phyloP scores from a whole-genome alignment of 2,888 invertebrate genomes.

The Lepidonotus clava region DNA sequence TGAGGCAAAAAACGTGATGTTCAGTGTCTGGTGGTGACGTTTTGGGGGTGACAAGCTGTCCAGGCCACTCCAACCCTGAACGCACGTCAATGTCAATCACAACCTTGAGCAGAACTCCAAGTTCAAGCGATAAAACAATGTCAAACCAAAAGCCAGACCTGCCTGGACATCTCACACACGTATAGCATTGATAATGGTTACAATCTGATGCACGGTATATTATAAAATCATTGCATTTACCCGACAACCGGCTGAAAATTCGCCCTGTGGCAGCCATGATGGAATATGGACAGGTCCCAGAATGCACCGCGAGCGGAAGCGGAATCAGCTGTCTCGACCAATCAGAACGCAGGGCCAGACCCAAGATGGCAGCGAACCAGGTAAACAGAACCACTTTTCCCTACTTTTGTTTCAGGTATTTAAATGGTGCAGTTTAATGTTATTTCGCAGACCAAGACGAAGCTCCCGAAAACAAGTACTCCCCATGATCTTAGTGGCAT shows the following conservation, averaged over 20 bases:
- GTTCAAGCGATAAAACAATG: not conserved
- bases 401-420: not conserved
- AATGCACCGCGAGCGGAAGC: conserved; percentile 28
- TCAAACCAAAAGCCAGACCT: too few relatives aligned
- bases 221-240: conserved; percentile 41
- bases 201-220: not conserved
- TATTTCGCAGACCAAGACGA: too few relatives aligned
- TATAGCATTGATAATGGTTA: not conserved
- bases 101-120: conserved; percentile 30
- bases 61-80: too few relatives aligned
- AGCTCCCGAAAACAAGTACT: too few relatives aligned
- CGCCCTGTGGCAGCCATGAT: conserved; percentile 53
- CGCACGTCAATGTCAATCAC: conserved; percentile 45
- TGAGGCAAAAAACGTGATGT: too few relatives aligned
- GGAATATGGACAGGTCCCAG: conserved; percentile 53
- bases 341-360: conserved; percentile 3
- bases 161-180: too few relatives aligned
- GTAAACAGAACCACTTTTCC: conserved; percentile 45
- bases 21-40: too few relatives aligned
- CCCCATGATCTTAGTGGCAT: too few relatives aligned
- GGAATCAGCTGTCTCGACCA: conserved; percentile 10
- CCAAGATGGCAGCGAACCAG: conserved; percentile 52
- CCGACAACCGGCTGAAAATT: conserved; percentile 54
- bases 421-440: too few relatives aligned
- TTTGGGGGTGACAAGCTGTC: too few relatives aligned